Percentiles rank a stretch among this genome's conserved stretches.
These are phyloP conservation scores for Nasonia vitripennis DNA, from an alignment of 1,140 invertebrate species.

Conservation along the genomic window DNA sequence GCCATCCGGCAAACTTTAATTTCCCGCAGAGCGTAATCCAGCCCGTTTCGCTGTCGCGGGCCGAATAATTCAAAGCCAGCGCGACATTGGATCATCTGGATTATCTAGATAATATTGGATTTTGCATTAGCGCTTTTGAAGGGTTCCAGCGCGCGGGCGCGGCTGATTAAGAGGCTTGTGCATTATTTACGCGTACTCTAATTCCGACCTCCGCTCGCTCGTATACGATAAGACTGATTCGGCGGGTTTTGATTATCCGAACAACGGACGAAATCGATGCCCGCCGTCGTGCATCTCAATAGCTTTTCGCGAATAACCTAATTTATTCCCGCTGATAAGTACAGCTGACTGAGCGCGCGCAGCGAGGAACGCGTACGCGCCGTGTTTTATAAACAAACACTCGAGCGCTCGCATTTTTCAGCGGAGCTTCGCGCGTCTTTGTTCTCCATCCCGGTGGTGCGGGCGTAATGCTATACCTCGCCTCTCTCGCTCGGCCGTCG, in stretches of 20 bases:
- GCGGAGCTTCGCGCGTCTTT: background rate
- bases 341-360: background rate
- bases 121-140: slow-evolving; percentile 9
- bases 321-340: background rate
- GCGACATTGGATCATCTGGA: slow-evolving; percentile 30
- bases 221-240: too few species aligned
- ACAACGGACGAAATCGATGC: background rate
- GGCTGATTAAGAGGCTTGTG: slow-evolving; percentile 7
- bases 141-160: background rate
- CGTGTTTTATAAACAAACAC: background rate
- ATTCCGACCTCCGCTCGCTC: background rate
- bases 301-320: background rate
- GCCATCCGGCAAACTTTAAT: background rate
- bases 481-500: background rate
- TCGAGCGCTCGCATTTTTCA: background rate
- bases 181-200: slow-evolving; percentile 40
- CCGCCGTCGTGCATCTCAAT: background rate
- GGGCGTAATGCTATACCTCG: background rate
- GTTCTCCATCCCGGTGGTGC: background rate
- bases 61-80: background rate
- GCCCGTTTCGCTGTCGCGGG: background rate
- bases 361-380: too few species aligned
- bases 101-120: slow-evolving; percentile 35
- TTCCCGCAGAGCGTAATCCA: background rate
- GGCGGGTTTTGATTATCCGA: background rate